Evolutionary conservation across 2,888 invertebrate genomes (phyloP), one percentile per base, ranked within the genome.

Genomic region (Notodonta dromedarius): DNA sequence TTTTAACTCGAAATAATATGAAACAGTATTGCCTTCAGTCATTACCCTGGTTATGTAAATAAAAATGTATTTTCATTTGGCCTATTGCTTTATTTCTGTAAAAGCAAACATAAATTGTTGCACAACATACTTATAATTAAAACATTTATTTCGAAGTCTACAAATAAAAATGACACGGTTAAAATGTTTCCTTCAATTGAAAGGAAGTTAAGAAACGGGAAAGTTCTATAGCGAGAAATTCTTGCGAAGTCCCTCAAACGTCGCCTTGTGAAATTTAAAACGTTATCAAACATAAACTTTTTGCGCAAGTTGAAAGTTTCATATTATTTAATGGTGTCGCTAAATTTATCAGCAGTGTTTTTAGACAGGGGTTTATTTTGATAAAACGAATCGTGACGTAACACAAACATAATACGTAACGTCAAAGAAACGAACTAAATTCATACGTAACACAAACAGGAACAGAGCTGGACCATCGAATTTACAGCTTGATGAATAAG

Each of bases 401-500:
- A 35, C 0, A 35, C 35, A 35, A 42, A 9, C 42, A 42, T 12
- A 42, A 42, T 11, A 42, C 9, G 42, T 11, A 42, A 42, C 42
- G 4, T 9, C 35, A 35, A 4, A 48, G 7, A 9, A 48, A 48
- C 8, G 7, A 52, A 52, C 9, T 52, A 32, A 54, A 39, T 39
- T 2, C n/a, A 39, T 7, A 39, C 13, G 2, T n/a, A 53, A n/a
- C 39, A 39, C 73, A 75, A 80, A 77, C 75, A 81, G 71, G 74
- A 70, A 70, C 78, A 76, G 74, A 77, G 73, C 68, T 56, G 60
- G 70, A 76, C 75, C 69, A 75, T 69, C 66, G 67, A 71, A 78
- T 72, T 72, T 68, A 65, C 68, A 71, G 67, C 75, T 77, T 73
- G 70, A 80, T 81, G 78, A 84, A 82, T 80, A 81, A 83, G 79